Percentiles rank a stretch among this genome's conserved stretches.
phyloP scores from a whole-genome alignment of 1,140 invertebrate genomes.

The Hirudo medicinalis region DNA sequence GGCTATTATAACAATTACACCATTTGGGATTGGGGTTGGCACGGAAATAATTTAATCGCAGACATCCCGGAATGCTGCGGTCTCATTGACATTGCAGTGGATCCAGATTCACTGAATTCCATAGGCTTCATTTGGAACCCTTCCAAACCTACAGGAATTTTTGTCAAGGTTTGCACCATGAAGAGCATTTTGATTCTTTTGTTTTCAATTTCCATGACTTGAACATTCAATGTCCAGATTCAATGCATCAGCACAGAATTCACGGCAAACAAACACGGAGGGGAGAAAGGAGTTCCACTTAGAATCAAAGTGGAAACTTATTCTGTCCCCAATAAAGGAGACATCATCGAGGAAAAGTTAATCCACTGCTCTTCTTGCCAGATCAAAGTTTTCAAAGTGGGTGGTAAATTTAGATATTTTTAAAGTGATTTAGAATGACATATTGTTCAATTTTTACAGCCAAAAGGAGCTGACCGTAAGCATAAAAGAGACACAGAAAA shows the following conservation, averaged over 20 bases:
- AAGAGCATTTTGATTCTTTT: too few relatives aligned
- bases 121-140: conserved; percentile 88
- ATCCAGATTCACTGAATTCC: conserved; percentile 57
- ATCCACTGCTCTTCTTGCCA: conserved; percentile 86
- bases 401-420: conserved; percentile 16
- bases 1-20: too few relatives aligned
- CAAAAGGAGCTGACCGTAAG: conserved; percentile 90
- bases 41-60: conserved; percentile 20
- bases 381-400: conserved; percentile 68
- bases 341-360: conserved; percentile 34
- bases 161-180: conserved; percentile 65
- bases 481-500: conserved; percentile 94
- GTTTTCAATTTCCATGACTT: too few relatives aligned
- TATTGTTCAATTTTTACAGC: conserved; percentile 52
- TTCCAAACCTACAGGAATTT: conserved; percentile 80
- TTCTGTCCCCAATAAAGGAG: background rate
- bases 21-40: too few relatives aligned
- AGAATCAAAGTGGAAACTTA: conserved; percentile 37
- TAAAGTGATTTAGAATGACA: background rate
- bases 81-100: conserved; percentile 64
- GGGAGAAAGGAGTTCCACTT: conserved; percentile 92
- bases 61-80: conserved; percentile 88
- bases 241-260: conserved; percentile 97
- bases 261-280: conserved; percentile 92
- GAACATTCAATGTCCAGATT: conserved; percentile 37